Evolutionary conservation across 2,113 vertebrate genomes (phyloP), one percentile per base, ranked within the genome.

Genomic region (Gymnorhina tibicen): DNA sequence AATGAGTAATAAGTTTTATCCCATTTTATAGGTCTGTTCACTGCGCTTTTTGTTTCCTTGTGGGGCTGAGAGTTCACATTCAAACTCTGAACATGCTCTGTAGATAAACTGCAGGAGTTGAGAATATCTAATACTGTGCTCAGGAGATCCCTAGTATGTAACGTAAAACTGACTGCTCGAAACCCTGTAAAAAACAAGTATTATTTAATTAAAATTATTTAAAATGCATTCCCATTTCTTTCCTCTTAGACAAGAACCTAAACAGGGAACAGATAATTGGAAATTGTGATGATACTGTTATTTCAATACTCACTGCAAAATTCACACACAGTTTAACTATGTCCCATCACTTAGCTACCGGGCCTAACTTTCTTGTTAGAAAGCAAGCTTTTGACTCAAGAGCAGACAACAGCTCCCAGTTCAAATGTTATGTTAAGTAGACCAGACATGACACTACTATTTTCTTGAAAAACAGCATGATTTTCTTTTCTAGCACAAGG

Each of bases 1-100:
- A 99, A 99, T 20, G 97, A 95, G 73, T 99, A 99, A 5, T 99
- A 99, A 41, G 98, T 99, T 96, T 99, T 99, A 95, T 99, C 98
- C 99, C 99, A 99, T 83, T 98, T 99, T 95, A 99, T 99, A 37
- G 99, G 98, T 87, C 99, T 98, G 96, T 98, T 98, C 70, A 99
- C 97, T 5, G 95, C 79, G 64, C 85, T 82, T 63, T 75, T 97
- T 12, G 59, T 83, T 70, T 96, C 97, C 39, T 91, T 96, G 67
- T 81, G 93, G 70, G 96, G 64, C 85, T 96, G 96, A 50, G 96
- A 63, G 27, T 87, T 95, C 58, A 85, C 82, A 60, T 91, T 97
- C 63, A 97, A 84, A 52, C 68, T 97, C 52, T 98, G 98, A 93
- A 99, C 80, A 89, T 99, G 99, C 50, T 99, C 98, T 50, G 98